These are phyloP conservation scores for Molorchus minor DNA, from an alignment of 2,888 invertebrate genomes.

Conservation along the genomic window DNA sequence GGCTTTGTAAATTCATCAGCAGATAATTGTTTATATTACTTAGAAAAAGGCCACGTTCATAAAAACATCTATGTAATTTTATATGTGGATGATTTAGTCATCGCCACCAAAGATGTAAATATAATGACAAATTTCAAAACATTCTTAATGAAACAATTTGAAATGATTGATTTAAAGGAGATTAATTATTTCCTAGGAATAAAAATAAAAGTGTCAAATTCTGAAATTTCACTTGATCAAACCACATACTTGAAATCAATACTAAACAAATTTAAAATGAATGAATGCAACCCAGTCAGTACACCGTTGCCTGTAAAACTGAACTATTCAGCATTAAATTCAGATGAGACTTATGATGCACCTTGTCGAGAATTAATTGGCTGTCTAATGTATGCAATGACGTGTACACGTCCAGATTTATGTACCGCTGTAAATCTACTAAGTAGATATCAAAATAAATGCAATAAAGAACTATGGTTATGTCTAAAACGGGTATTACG, in stretches of 20 bases:
- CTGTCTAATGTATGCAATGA: background rate
- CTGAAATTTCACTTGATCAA: conserved; percentile 29
- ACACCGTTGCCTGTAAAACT: conserved; percentile 10
- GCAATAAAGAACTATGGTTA: background rate
- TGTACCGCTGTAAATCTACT: too few relatives aligned
- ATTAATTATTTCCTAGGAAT: conserved; percentile 26
- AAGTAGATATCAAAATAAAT: too few relatives aligned
- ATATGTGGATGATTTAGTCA: conserved; percentile 14
- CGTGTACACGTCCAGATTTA: background rate
- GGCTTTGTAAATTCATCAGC: conserved; percentile 17
- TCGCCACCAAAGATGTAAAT: background rate
- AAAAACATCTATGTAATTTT: conserved; percentile 18
- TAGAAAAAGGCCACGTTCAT: background rate
- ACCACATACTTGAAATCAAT: conserved; percentile 38
- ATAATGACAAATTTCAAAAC: conserved; percentile 6
- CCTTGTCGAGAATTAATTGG: background rate
- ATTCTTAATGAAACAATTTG: background rate
- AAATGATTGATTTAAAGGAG: background rate
- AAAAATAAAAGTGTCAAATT: conserved; percentile 30
- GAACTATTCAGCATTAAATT: too few relatives aligned
- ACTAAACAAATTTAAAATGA: conserved; percentile 46
- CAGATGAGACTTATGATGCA: too few relatives aligned
- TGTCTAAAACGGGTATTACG: background rate
- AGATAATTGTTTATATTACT: conserved; percentile 16
- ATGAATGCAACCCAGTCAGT: conserved; percentile 3